phyloP scores from a whole-genome alignment of 2,888 invertebrate genomes.

The Artemia sinica region DNA sequence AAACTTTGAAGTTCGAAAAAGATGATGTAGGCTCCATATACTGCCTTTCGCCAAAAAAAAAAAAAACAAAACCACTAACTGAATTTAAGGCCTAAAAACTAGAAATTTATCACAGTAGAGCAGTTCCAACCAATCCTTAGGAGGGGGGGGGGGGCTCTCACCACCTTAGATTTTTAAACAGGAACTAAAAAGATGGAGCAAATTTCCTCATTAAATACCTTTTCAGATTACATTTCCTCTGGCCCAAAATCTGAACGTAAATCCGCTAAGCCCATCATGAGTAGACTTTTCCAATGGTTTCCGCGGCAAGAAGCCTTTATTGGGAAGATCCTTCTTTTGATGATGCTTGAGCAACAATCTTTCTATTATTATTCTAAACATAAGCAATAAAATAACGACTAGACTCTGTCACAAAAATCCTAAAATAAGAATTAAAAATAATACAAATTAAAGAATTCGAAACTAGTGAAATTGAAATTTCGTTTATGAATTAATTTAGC shows the following conservation, averaged over 20 bases:
- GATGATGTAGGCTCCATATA: too few species aligned
- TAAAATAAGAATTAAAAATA: constrained; percentile 29
- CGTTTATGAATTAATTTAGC: background rate
- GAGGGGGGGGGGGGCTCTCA: too few species aligned
- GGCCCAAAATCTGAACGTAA: constrained; percentile 44
- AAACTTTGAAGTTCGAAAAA: too few species aligned
- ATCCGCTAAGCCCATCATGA: constrained; percentile 48
- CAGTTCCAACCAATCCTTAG: too few species aligned
- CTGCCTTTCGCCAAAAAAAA: too few species aligned
- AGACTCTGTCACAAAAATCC: constrained; percentile 39
- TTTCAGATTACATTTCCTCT: constrained; percentile 18
- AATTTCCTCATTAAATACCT: background rate
- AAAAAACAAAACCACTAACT: too few species aligned
- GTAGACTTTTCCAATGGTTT: constrained; percentile 61
- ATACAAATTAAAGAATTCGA: background rate
- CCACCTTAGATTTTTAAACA: too few species aligned
- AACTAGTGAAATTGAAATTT: constrained; percentile 15
- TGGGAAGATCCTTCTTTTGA: constrained; percentile 68
- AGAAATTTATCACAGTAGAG: too few species aligned
- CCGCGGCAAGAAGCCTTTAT: constrained; percentile 58
- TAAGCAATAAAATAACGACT: constrained; percentile 47
- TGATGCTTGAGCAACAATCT: constrained; percentile 55
- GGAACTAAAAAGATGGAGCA: background rate
- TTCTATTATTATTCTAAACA: constrained; percentile 58
- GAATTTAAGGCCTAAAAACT: too few species aligned